A percentile compares a stretch with the other conserved stretches of the same genome.
phyloP scores from a whole-genome alignment of 2,113 vertebrate genomes.

The Platichthys stellatus region DNA sequence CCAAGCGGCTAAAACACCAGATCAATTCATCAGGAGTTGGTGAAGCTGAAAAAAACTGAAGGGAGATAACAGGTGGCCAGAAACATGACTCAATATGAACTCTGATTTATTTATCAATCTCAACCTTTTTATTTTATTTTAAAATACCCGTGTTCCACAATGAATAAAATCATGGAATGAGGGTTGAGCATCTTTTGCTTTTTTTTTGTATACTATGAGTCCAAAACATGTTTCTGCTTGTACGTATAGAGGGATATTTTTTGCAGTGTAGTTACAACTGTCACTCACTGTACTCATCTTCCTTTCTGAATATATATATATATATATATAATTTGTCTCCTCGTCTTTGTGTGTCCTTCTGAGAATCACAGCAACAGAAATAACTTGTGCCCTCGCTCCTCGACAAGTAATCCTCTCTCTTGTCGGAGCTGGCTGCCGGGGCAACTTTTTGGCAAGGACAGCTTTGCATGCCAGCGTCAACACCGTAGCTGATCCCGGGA shows the following conservation, averaged over 20 bases:
- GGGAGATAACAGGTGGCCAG: neutral
- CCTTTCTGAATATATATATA: neutral
- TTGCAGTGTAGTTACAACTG: neutral
- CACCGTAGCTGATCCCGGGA: conserved; percentile 63
- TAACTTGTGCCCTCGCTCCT: conserved; percentile 36
- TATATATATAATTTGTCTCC: conserved; percentile 19
- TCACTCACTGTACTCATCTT: neutral
- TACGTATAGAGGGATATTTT: neutral
- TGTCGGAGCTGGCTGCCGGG: conserved; percentile 38
- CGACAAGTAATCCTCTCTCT: conserved; percentile 54
- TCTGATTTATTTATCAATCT: neutral
- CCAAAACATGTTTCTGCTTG: neutral
- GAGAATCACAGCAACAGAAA: conserved; percentile 61
- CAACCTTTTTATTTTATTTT: too few relatives aligned
- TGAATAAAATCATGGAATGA: too few relatives aligned
- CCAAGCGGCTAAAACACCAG: neutral
- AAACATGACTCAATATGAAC: too few relatives aligned
- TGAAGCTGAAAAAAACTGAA: neutral
- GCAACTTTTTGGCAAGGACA: conserved; percentile 60
- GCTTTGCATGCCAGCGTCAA: conserved; percentile 57
- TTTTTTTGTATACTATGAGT: neutral
- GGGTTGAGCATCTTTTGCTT: neutral
- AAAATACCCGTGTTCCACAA: too few relatives aligned
- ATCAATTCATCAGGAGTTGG: neutral
- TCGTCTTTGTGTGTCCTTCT: conserved; percentile 31